Conservation (phyloP, 2,888 invertebrate species). For the Sphinx pinastri region DNA sequence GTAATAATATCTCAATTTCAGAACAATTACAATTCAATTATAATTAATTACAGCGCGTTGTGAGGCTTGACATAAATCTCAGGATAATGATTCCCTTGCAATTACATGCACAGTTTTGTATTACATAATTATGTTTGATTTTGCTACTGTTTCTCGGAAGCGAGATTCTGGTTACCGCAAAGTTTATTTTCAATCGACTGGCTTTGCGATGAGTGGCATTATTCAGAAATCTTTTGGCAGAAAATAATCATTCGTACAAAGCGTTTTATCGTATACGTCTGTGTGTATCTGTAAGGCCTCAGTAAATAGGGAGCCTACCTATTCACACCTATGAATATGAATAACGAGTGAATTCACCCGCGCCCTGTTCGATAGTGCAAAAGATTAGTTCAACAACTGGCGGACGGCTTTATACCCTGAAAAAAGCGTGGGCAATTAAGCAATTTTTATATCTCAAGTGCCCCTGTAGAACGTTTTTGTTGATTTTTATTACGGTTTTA, state of each 20-base stretch:
- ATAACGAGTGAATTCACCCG: constrained; percentile 16
- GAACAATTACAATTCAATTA: too few species aligned
- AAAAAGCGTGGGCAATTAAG: constrained; percentile 18
- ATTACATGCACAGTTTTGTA: too few species aligned
- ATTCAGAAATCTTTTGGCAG: too few species aligned
- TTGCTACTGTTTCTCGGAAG: too few species aligned
- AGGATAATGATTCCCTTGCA: too few species aligned
- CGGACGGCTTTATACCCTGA: neutral
- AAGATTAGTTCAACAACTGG: constrained; percentile 17
- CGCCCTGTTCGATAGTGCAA: constrained; percentile 9
- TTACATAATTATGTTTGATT: too few species aligned
- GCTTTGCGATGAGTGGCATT: too few species aligned
- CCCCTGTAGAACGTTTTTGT: neutral
- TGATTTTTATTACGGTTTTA: neutral
- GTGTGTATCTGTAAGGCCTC: constrained; percentile 13
- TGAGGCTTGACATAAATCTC: too few species aligned
- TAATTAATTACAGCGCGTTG: too few species aligned
- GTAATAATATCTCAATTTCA: too few species aligned
- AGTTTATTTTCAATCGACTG: too few species aligned
- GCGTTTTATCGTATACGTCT: neutral
- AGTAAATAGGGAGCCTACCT: constrained; percentile 13
- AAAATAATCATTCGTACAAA: constrained; percentile 1
- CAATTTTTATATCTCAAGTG: constrained; percentile 10
- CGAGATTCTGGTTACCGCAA: too few species aligned
- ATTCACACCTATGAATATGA: constrained; percentile 22